Evolutionary conservation across 2,113 vertebrate species (phyloP).

Genomic region (Egretta garzetta): DNA sequence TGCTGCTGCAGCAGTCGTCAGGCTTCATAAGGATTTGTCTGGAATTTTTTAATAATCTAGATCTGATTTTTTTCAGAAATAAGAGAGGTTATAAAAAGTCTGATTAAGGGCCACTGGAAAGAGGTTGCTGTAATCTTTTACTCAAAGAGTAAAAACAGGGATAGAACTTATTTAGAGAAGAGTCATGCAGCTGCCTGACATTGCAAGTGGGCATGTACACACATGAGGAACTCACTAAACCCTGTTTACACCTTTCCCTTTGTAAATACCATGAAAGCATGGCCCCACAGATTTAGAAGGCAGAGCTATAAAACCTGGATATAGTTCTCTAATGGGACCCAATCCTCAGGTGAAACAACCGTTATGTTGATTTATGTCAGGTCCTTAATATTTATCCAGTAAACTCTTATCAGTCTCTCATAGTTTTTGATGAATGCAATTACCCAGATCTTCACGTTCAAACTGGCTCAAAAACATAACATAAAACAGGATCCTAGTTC

Average conservation of each 20-base stretch:
- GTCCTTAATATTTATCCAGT: not conserved
- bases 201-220: fast-evolving
- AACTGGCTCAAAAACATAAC: not conserved
- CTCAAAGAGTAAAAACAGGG: not conserved
- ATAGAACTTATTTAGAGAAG: not conserved
- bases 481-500: not conserved
- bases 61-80: not conserved
- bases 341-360: not conserved
- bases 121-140: not conserved
- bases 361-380: not conserved
- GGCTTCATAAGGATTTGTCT: not conserved
- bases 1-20: not conserved
- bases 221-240: not conserved
- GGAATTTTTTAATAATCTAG: not conserved
- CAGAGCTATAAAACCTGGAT: not conserved
- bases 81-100: not conserved
- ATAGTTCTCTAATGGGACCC: not conserved
- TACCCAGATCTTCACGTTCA: not conserved
- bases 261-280: not conserved
- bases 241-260: not conserved
- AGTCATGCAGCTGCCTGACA: not conserved
- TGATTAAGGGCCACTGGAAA: not conserved
- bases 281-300: not conserved
- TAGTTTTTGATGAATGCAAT: not conserved
- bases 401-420: not conserved